These are phyloP conservation scores for Metallyticus violacea DNA, from an alignment of 2,888 invertebrate species.

Conservation along the genomic window DNA sequence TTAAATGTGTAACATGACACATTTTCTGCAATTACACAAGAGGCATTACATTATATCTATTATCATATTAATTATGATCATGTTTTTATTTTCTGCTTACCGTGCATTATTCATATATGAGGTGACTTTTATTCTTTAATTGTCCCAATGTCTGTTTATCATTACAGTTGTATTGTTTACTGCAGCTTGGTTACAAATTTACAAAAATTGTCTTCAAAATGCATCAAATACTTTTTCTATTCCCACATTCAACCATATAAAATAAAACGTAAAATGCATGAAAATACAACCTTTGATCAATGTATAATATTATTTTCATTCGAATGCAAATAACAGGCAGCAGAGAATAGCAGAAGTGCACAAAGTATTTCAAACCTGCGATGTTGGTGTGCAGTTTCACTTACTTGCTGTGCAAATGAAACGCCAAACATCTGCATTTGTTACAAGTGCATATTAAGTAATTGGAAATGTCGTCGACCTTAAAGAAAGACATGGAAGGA, in stretches of 20 bases:
- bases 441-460: background rate
- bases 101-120: too few species aligned
- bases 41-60: too few species aligned
- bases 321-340: background rate
- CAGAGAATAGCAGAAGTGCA: background rate
- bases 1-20: too few species aligned
- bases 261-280: background rate
- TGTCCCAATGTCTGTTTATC: too few species aligned
- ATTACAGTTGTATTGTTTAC: too few species aligned
- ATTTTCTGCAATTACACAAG: too few species aligned
- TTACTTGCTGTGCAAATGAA: background rate
- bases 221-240: background rate
- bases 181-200: too few species aligned
- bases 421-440: background rate
- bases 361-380: background rate
- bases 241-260: background rate
- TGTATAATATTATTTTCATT: background rate
- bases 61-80: too few species aligned
- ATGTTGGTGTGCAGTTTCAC: background rate
- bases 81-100: too few species aligned
- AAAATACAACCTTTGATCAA: background rate
- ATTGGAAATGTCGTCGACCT: background rate
- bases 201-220: background rate
- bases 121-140: too few species aligned
- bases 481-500: background rate